Evolutionary conservation across 2,113 vertebrate genomes (phyloP), one percentile per base, ranked within the genome.

Genomic region (Sylvilagus bachmani): DNA sequence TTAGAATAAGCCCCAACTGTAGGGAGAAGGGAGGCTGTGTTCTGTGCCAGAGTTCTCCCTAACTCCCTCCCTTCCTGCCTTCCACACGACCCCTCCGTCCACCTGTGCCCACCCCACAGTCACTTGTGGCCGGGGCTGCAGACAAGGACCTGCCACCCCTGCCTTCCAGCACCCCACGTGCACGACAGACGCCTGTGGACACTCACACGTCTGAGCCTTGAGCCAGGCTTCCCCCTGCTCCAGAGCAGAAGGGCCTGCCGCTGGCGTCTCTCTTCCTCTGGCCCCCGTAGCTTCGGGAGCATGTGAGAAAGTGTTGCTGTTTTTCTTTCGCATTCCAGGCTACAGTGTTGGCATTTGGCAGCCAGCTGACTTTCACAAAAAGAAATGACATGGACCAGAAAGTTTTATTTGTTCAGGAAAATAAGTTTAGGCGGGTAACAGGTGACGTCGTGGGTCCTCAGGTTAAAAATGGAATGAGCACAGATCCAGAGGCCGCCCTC

Each of bases 401-500:
- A 44, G 5, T 83, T 77, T 44, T 77, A 16, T 78, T 91, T 29
- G 31, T 53, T 79, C 25, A 19, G 44, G 21, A 62, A 94, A 92
- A 12, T 1, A 21, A 75, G 16, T 86, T 44, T 86, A 10, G 0
- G 44, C 33, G 82, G n/a, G 93, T 92, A 51, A 69, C 27, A 27
- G 79, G 27, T 89, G 71, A 74, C 53, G 89, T 0, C 21, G 58
- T 53, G 55, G 55, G 25, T 81, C 90, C 86, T 61, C 80, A 80
- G 29, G 84, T 51, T 21, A 14, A 95, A 77, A n/a, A 17, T 31
- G 73, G 29, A 6, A 53, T 84, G 2, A 21, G 27, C 73, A 22
- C 64, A 86, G 84, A 85, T 80, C 80, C 95, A 31, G 70, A 79
- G n/a, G 29, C 13, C 82, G 8, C 44, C 94, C 85, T 73, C 12